Evolutionary conservation across 2,888 invertebrate genomes (phyloP).

Genomic region (Crocallis elinguaria): DNA sequence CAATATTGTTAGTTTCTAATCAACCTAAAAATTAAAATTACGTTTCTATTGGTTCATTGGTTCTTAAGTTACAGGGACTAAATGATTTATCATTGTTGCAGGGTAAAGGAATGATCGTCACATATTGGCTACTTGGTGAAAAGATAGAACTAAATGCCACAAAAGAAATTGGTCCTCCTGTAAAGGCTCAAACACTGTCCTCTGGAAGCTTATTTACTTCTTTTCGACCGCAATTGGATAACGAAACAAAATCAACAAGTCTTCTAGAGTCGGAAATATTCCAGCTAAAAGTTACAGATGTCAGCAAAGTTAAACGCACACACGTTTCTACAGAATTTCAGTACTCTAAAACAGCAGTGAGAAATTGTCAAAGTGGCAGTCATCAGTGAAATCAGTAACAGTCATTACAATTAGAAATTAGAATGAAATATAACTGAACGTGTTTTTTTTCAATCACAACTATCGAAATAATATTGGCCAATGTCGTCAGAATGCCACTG

Average conservation of each 20-base stretch:
- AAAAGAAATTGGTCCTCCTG: conserved; percentile 61
- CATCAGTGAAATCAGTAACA: conserved; percentile 63
- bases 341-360: conserved; percentile 69
- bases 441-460: conserved; percentile 69
- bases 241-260: conserved; percentile 72
- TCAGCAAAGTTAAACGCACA: conserved; percentile 69
- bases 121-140: conserved; percentile 95
- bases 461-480: too few relatives aligned
- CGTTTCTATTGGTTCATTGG: too few relatives aligned
- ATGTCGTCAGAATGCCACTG: conserved; percentile 62
- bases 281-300: conserved; percentile 57
- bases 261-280: conserved; percentile 74
- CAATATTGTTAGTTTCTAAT: too few relatives aligned
- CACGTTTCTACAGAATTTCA: conserved; percentile 66
- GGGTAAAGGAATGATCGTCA: conserved; percentile 95
- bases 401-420: conserved; percentile 52
- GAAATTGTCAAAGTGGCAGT: conserved; percentile 70
- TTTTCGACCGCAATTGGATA: conserved; percentile 71
- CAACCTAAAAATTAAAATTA: neutral
- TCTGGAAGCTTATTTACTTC: conserved; percentile 72
- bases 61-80: too few relatives aligned
- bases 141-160: conserved; percentile 73
- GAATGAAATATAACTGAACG: conserved; percentile 75
- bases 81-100: conserved; percentile 64
- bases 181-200: conserved; percentile 65